phyloP scores from a whole-genome alignment of 2,888 invertebrate species.

The Tanytarsus gracilentus region DNA sequence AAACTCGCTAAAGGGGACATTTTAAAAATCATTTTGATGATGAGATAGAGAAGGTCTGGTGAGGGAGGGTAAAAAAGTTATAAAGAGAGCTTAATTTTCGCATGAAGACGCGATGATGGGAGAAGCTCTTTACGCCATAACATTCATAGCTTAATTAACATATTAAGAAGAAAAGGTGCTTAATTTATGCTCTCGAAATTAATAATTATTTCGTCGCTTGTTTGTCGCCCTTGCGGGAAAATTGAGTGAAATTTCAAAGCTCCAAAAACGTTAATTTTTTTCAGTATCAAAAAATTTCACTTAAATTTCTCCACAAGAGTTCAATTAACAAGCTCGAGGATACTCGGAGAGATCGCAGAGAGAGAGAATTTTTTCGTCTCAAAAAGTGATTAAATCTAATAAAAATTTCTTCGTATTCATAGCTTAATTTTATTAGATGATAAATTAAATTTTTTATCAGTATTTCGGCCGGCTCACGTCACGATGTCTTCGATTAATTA shows the following conservation, averaged over 20 bases:
- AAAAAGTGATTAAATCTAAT: constrained; percentile 19
- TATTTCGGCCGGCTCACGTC: constrained; percentile 25
- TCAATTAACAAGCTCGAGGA: no score
- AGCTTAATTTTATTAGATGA: no score
- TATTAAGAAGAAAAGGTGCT: constrained; percentile 9
- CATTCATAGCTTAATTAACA: constrained; percentile 8
- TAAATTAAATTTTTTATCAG: neutral
- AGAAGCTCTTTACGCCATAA: neutral
- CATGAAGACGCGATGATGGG: no score
- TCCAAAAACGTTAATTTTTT: no score
- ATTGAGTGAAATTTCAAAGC: no score
- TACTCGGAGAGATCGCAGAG: no score
- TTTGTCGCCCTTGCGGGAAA: no score
- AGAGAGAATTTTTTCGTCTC: constrained; percentile 11
- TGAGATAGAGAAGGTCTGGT: neutral
- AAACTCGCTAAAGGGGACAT: neutral
- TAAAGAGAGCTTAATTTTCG: constrained; percentile 12
- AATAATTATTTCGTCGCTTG: constrained; percentile 5
- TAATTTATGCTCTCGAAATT: constrained; percentile 8
- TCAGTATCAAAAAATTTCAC: no score
- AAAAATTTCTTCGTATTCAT: neutral
- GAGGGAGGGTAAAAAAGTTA: neutral
- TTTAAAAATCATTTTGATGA: neutral
- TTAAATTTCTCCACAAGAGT: no score
- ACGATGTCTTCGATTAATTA: constrained; percentile 20